Percentiles rank a stretch among this genome's conserved stretches.
These are phyloP conservation scores for Pristionchus japonicus DNA, from an alignment of 2,888 invertebrate species.

Conservation along the genomic window DNA sequence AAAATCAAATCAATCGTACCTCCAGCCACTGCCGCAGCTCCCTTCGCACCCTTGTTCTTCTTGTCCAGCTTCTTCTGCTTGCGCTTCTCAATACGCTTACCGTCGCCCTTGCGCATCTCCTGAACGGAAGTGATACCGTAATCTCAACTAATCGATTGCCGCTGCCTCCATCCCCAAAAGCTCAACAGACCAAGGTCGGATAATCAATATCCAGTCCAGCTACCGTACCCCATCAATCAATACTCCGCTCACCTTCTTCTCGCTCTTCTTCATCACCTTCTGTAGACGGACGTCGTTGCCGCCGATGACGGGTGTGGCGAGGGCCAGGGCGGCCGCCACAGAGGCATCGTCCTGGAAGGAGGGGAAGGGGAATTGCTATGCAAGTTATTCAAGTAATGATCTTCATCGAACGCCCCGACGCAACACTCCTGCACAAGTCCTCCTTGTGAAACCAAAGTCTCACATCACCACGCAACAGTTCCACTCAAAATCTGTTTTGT, in stretches of 20 bases:
- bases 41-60: background rate
- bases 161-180: too few species aligned
- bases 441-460: too few species aligned
- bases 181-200: too few species aligned
- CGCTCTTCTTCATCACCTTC: conserved; percentile 44
- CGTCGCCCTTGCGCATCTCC: conserved; percentile 2
- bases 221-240: conserved; percentile 2
- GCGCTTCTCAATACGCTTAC: background rate
- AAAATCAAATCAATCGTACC: background rate
- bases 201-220: too few species aligned
- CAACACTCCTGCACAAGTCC: too few species aligned
- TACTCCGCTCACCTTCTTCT: background rate
- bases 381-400: too few species aligned
- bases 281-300: background rate
- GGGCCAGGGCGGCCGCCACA: background rate
- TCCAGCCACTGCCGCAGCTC: background rate
- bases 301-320: background rate
- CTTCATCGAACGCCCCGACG: too few species aligned
- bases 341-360: background rate
- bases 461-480: too few species aligned
- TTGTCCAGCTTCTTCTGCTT: conserved; percentile 34
- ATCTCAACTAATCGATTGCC: background rate
- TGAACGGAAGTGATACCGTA: background rate
- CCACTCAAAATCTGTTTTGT: too few species aligned
- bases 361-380: too few species aligned